These are phyloP conservation scores for Tachina lurida DNA, from an alignment of 2,888 invertebrate genomes.

Conservation along the genomic window DNA sequence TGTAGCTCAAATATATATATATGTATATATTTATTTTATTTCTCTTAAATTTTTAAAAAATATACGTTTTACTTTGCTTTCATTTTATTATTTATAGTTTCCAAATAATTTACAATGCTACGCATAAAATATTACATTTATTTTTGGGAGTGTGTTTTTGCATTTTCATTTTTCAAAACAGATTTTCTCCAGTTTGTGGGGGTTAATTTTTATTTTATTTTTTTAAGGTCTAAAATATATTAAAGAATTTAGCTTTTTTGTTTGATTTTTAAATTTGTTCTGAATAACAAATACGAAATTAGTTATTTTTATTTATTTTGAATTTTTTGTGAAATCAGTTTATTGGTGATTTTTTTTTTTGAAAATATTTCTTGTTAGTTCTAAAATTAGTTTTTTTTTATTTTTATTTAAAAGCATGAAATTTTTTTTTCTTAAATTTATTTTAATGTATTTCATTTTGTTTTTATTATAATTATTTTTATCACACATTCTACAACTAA, in stretches of 20 bases:
- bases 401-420: constrained; percentile 65
- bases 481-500: constrained; percentile 72
- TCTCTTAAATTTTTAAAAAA: constrained; percentile 66
- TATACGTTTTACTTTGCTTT: constrained; percentile 47
- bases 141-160: constrained; percentile 2
- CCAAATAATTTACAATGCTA: constrained; percentile 68
- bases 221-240: constrained; percentile 59
- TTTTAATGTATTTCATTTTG: constrained; percentile 45
- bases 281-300: constrained; percentile 64
- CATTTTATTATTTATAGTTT: constrained; percentile 41
- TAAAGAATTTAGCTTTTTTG: constrained; percentile 42
- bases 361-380: neutral
- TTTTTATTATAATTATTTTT: constrained; percentile 49
- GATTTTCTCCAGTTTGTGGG: constrained; percentile 20
- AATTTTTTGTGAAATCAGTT: constrained; percentile 38
- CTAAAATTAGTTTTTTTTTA: constrained; percentile 55
- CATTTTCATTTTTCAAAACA: constrained; percentile 2
- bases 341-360: constrained; percentile 23
- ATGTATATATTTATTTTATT: constrained; percentile 37
- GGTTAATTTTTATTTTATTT: constrained; percentile 25
- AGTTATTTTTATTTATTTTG: constrained; percentile 31
- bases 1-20: constrained; percentile 36
- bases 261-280: constrained; percentile 15
- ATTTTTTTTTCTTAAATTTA: constrained; percentile 12
- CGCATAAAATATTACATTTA: constrained; percentile 69